Evolutionary conservation across 2,797 vertebrate species (phyloP), one percentile per base, ranked within the genome.

Genomic region (Gastrophryne carolinensis): DNA sequence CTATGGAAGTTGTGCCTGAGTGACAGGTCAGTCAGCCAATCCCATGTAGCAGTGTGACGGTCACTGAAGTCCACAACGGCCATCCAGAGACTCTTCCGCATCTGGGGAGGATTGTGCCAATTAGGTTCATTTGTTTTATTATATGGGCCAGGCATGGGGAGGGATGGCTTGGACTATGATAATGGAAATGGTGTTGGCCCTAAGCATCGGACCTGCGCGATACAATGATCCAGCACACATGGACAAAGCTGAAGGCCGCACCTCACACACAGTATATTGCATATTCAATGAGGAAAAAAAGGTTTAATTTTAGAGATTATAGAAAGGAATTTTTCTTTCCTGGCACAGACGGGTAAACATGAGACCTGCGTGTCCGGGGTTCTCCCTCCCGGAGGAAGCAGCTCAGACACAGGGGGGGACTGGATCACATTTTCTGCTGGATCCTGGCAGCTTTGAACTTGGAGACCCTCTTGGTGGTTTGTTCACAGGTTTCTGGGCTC

Each of bases 401-500:
- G 1, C 26, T n/a, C 10, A 7, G 12, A 4, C 11, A 50, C 1
- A n/a, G 39, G 7, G 0, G 5, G 13, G 8, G 4, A 44, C 39
- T 15, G 39, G 15, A 44, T 83, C 88, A 91, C 56, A 74, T 92
- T 72, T 88, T 92, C 83, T 96, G 93, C 61, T 95, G 95, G 89
- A 97, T 84, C 80, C 95, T 89, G 84, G 94, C 90, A 81, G 96
- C 95, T 92, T 93, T 98, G 88, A 98, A 98, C 84, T 97, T 98
- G 1, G 97, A 99, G 82, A 98, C 89, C 79, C 94, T 91, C 76
- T 94, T 98, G 0, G 81, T 60, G 11, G 84, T 80, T 24, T 87
- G 88, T 35, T 86, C 85, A 0, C 86, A 56, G 13, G 77, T 68
- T 4, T 95, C 92, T 0, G 90, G 83, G 17, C 75, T 68, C 82